Percentiles rank a stretch among this genome's conserved stretches.
Conservation (phyloP, 1,140 invertebrate species). For the Tribolium castaneum region DNA sequence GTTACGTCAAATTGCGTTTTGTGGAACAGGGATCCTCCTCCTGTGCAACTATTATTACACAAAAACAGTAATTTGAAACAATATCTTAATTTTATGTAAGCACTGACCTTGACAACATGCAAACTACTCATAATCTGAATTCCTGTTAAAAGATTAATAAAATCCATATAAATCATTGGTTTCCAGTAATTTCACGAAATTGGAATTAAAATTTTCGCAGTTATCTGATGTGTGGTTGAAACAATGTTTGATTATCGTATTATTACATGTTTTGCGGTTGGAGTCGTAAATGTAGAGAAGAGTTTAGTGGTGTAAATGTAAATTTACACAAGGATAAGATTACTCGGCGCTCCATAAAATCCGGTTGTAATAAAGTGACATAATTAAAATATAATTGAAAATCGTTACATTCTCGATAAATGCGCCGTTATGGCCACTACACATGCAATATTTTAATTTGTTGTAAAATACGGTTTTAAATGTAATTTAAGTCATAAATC, state of each 20-base stretch:
- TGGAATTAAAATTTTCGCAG: neutral
- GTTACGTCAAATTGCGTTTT: neutral
- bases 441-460: neutral
- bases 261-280: neutral
- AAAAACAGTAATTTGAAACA: slow-evolving; percentile 11
- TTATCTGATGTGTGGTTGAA: neutral
- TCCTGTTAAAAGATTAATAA: neutral
- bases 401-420: neutral
- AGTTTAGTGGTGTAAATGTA: neutral
- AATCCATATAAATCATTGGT: neutral
- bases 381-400: neutral
- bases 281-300: neutral
- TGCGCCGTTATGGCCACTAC: neutral
- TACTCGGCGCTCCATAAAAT: neutral
- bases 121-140: slow-evolving; percentile 11
- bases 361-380: neutral
- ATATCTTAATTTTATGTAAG: slow-evolving; percentile 24
- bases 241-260: neutral
- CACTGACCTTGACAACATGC: neutral
- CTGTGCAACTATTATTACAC: neutral
- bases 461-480: neutral
- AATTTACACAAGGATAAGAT: neutral
- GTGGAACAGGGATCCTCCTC: neutral
- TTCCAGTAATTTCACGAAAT: slow-evolving; percentile 9
- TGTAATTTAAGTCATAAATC: neutral